Conservation (phyloP, 2,797 vertebrate species). For the Centropyge bicolor region DNA sequence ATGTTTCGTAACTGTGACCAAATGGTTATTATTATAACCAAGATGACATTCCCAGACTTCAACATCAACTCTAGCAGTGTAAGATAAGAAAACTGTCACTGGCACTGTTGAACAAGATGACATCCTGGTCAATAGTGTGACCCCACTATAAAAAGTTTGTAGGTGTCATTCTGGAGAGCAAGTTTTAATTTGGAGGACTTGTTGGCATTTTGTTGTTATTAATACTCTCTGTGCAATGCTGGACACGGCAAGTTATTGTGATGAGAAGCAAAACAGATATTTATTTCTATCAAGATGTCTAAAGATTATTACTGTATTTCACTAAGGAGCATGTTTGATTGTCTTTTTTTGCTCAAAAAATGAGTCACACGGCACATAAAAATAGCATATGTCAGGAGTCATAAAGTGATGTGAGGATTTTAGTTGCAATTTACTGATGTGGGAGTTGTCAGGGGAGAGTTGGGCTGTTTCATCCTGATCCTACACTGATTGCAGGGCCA, state of each 20-base stretch:
- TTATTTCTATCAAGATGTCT: constrained; percentile 4
- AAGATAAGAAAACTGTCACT: too few relatives aligned
- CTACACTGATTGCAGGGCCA: constrained; percentile 70
- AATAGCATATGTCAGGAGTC: constrained; percentile 35
- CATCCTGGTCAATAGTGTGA: neutral
- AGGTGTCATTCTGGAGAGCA: neutral
- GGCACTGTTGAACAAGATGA: too few relatives aligned
- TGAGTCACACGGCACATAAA: constrained; percentile 10
- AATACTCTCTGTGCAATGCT: neutral
- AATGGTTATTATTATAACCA: neutral
- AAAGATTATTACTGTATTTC: neutral
- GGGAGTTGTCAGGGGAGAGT: constrained; percentile 38
- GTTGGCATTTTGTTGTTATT: neutral
- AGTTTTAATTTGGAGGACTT: neutral
- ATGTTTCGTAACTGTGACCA: neutral
- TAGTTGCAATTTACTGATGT: constrained; percentile 37
- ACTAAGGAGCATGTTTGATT: neutral
- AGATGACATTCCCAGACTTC: neutral
- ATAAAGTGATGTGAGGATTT: constrained; percentile 45
- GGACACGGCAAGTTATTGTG: neutral
- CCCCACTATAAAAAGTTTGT: too few relatives aligned
- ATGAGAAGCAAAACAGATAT: neutral
- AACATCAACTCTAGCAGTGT: neutral
- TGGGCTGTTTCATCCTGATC: constrained; percentile 48
- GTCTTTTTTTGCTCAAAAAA: neutral